Percentiles rank a stretch among this genome's conserved stretches.
phyloP scores from a whole-genome alignment of 2,888 invertebrate species.

The Mythimna albipuncta region DNA sequence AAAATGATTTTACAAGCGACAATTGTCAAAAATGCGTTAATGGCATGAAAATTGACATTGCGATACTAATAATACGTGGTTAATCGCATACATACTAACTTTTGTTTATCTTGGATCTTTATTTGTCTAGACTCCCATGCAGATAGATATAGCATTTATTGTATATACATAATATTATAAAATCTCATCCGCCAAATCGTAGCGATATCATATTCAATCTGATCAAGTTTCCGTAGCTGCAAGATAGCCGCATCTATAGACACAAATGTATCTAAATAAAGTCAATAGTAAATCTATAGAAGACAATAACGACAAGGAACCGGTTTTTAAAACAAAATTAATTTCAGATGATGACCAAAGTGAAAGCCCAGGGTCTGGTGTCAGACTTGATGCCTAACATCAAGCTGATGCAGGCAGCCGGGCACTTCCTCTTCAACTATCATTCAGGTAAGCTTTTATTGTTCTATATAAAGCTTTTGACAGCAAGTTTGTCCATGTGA shows the following conservation, averaged over 20 bases:
- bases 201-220: neutral
- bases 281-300: neutral
- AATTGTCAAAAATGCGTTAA: no score
- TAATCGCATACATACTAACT: no score
- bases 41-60: no score
- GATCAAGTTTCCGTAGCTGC: neutral
- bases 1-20: no score
- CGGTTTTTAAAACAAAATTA: constrained; percentile 44
- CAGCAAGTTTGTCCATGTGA: neutral
- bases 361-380: constrained; percentile 92
- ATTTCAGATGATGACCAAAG: constrained; percentile 86
- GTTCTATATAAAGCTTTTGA: neutral
- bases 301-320: neutral
- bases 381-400: constrained; percentile 96
- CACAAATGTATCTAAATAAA: neutral
- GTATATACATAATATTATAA: no score
- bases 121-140: no score
- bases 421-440: constrained; percentile 95
- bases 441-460: constrained; percentile 88
- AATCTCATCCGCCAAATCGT: no score
- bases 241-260: neutral
- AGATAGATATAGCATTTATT: no score
- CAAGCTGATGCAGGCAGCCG: constrained; percentile 93
- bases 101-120: no score
- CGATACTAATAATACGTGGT: no score